phyloP scores from a whole-genome alignment of 2,113 vertebrate species.

The Athene noctua region DNA sequence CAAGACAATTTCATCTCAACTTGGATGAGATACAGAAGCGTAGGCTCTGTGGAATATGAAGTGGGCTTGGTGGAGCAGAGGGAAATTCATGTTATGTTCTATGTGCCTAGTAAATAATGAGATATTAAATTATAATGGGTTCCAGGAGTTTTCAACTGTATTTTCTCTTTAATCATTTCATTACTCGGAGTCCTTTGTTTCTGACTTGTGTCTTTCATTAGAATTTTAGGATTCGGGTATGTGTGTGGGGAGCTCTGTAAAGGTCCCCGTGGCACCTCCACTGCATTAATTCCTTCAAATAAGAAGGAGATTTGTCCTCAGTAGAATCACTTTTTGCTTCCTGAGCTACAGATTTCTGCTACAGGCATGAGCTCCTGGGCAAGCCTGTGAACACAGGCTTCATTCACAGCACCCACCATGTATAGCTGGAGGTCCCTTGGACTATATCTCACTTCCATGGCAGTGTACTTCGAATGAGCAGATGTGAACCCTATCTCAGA shows the following conservation, averaged over 20 bases:
- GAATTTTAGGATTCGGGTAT: background rate
- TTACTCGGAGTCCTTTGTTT: constrained; percentile 41
- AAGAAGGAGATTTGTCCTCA: background rate
- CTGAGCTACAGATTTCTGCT: background rate
- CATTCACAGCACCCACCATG: background rate
- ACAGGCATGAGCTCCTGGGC: background rate
- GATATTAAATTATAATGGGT: constrained; percentile 65
- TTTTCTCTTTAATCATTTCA: constrained; percentile 57
- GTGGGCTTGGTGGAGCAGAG: constrained; percentile 33
- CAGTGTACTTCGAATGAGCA: background rate
- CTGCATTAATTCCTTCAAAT: background rate
- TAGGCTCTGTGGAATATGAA: constrained; percentile 57
- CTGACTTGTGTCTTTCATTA: constrained; percentile 43
- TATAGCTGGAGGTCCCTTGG: background rate
- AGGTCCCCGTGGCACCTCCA: background rate
- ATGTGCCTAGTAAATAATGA: constrained; percentile 58
- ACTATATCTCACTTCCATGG: background rate
- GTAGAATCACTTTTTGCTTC: background rate
- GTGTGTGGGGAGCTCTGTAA: background rate
- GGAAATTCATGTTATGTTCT: constrained; percentile 52
- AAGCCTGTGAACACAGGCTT: background rate
- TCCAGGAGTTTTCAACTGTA: constrained; percentile 50
- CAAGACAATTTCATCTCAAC: constrained; percentile 35
- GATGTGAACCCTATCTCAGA: background rate
- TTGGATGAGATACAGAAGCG: constrained; percentile 35